Conservation (phyloP, 2,888 invertebrate species). For the Troides helena region DNA sequence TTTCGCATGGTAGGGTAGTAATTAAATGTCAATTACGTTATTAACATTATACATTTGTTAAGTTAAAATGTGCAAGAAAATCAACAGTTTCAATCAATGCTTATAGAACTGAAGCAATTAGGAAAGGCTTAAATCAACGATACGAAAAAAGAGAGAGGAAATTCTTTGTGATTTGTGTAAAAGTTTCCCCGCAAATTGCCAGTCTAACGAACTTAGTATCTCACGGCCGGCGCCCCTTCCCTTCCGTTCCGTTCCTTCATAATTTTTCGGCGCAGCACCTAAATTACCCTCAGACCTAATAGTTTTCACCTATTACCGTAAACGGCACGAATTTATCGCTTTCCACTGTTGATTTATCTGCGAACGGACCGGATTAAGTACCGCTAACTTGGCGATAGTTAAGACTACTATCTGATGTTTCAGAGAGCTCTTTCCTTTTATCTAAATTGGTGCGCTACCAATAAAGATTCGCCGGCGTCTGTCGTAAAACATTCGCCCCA, state of each 20-base stretch:
- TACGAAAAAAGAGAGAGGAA: slow-evolving; percentile 19
- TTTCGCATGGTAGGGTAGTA: too few relatives aligned
- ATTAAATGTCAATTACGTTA: too few relatives aligned
- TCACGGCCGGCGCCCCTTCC: slow-evolving; percentile 31
- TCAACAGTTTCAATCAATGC: background rate
- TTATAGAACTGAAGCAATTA: slow-evolving; percentile 12
- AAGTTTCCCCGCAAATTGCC: slow-evolving; percentile 30
- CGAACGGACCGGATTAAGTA: slow-evolving; percentile 75
- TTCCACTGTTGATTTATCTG: slow-evolving; percentile 77
- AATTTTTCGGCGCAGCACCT: slow-evolving; percentile 62
- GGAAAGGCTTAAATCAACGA: slow-evolving; percentile 25
- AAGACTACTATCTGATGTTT: slow-evolving; percentile 78
- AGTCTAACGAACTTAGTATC: slow-evolving; percentile 28
- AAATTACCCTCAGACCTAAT: slow-evolving; percentile 71
- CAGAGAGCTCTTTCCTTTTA: slow-evolving; percentile 80
- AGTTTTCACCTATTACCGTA: slow-evolving; percentile 80
- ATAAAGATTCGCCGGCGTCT: slow-evolving; percentile 78
- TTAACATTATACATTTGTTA: background rate
- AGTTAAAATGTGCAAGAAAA: background rate
- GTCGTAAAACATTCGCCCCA: slow-evolving; percentile 80
- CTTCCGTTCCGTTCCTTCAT: slow-evolving; percentile 43
- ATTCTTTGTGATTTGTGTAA: slow-evolving; percentile 31
- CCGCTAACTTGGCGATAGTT: slow-evolving; percentile 81
- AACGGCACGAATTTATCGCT: slow-evolving; percentile 72
- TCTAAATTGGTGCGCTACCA: slow-evolving; percentile 80